phyloP scores from a whole-genome alignment of 1,140 invertebrate genomes.

The Neotoxoptera formosana region DNA sequence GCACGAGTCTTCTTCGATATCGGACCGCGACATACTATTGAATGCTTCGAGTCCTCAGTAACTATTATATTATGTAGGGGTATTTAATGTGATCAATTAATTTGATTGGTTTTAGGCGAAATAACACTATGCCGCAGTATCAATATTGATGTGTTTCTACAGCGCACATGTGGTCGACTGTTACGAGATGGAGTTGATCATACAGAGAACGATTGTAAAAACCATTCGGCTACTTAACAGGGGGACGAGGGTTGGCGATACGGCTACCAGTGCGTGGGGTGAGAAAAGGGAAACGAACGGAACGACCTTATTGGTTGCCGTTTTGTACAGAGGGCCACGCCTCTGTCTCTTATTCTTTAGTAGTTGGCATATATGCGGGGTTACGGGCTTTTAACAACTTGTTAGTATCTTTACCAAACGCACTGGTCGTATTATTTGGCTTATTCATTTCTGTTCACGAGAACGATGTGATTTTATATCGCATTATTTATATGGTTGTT shows the following conservation, averaged over 20 bases:
- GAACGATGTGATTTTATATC: constrained; percentile 41
- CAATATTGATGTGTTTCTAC: constrained; percentile 3
- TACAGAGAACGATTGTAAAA: constrained; percentile 2
- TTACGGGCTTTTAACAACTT: constrained; percentile 56
- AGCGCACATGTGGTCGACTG: constrained; percentile 24
- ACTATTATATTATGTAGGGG: background rate
- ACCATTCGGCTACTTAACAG: background rate
- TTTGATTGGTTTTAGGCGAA: background rate
- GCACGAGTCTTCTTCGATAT: background rate
- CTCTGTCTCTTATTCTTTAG: constrained; percentile 15
- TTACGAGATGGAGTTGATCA: constrained; percentile 15
- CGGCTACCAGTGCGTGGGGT: background rate
- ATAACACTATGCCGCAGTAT: background rate
- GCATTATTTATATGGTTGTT: constrained; percentile 15
- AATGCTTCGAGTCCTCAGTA: background rate
- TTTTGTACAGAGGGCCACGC: constrained; percentile 13
- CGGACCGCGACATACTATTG: constrained; percentile 17
- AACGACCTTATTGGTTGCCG: constrained; percentile 45
- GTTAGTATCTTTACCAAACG: constrained; percentile 46
- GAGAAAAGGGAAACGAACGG: constrained; percentile 45
- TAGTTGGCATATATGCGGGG: background rate
- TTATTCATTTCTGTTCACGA: constrained; percentile 35
- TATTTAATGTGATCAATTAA: background rate
- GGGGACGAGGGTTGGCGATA: background rate
- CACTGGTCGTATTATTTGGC: constrained; percentile 31